phyloP scores from a whole-genome alignment of 2,888 invertebrate genomes.

The Leptinotarsa tumamoca region DNA sequence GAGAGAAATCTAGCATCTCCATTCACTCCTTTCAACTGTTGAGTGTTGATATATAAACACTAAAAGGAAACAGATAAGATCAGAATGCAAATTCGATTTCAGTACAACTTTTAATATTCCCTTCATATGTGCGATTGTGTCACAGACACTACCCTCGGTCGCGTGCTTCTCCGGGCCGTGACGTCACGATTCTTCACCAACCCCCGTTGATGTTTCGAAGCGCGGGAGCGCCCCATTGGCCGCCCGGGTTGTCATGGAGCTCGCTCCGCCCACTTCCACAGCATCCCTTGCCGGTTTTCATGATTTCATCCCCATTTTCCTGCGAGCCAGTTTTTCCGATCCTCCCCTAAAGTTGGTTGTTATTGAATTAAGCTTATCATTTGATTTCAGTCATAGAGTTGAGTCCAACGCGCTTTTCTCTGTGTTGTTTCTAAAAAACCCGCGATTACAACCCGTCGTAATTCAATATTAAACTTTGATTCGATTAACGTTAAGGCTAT shows the following conservation, averaged over 20 bases:
- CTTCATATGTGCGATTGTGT: slow-evolving; percentile 55
- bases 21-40: slow-evolving; percentile 46
- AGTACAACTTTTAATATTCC: slow-evolving; percentile 64
- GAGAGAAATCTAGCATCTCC: slow-evolving; percentile 47
- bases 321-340: slow-evolving; percentile 54
- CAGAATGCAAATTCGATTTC: slow-evolving; percentile 66
- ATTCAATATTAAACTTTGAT: slow-evolving; percentile 67
- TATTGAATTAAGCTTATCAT: slow-evolving; percentile 87
- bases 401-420: slow-evolving; percentile 64
- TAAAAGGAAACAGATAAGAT: slow-evolving; percentile 64
- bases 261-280: slow-evolving; percentile 55
- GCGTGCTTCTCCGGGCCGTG: slow-evolving; percentile 49
- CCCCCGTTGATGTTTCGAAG: slow-evolving; percentile 48
- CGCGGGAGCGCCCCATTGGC: slow-evolving; percentile 54
- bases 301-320: slow-evolving; percentile 55
- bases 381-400: slow-evolving; percentile 71
- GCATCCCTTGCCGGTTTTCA: slow-evolving; percentile 55
- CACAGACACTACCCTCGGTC: slow-evolving; percentile 49
- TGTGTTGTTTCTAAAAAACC: slow-evolving; percentile 62
- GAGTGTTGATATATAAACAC: slow-evolving; percentile 63
- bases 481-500: slow-evolving; percentile 58
- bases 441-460: slow-evolving; percentile 66
- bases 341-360: slow-evolving; percentile 67
- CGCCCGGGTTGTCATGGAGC: slow-evolving; percentile 42
- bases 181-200: slow-evolving; percentile 50